Base-by-base conservation (phyloP, 2,113 vertebrate genomes). In the Oriolus oriolus region DNA sequence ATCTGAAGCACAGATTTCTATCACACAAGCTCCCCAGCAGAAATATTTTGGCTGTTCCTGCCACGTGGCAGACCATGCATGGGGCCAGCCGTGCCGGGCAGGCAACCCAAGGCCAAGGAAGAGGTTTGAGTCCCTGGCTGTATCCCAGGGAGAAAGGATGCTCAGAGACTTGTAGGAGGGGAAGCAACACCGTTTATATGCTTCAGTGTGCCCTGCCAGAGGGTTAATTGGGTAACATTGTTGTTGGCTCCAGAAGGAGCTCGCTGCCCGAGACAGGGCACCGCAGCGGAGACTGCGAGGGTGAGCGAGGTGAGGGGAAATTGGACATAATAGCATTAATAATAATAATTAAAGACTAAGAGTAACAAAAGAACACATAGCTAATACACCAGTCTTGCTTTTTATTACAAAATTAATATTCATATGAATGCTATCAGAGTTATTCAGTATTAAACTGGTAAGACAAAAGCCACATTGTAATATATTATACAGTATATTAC, bases 181-280 rank as follows among this genome's bases (percentile, higher is more conserved):
- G 87, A 87, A 93, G 92, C 92, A 88, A 22, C 97, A 71, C 95
- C 52, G 20, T 97, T 97, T 93, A 31, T 79, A 65, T 18, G 50
- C 57, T 15, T 60, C 73, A 39, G 96, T 16, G 4, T 85, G 70
- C 91, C 87, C 95, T 94, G 97, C 96, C 97, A 97, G 93, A 93
- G 97, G 97, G 98, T 96, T 98, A 97, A 97, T 96, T 97, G 96
- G 87, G 97, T 83, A 80, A 95, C 97, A 61, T 74, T 94, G 95
- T 93, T 80, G 88, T 92, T 90, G 97, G 97, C 95, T 97, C 96
- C 96, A 96, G 96, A 83, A 94, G 94, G 91, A 97, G 92, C 69
- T 92, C 15, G 7, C 95, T 95, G 91, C 84, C 70, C 50, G 94
- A 94, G 93, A 94, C 82, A 95, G 87, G 96, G 96, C 93, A 84